Conservation (phyloP, 2,888 invertebrate genomes). For the Dynastes tityus region DNA sequence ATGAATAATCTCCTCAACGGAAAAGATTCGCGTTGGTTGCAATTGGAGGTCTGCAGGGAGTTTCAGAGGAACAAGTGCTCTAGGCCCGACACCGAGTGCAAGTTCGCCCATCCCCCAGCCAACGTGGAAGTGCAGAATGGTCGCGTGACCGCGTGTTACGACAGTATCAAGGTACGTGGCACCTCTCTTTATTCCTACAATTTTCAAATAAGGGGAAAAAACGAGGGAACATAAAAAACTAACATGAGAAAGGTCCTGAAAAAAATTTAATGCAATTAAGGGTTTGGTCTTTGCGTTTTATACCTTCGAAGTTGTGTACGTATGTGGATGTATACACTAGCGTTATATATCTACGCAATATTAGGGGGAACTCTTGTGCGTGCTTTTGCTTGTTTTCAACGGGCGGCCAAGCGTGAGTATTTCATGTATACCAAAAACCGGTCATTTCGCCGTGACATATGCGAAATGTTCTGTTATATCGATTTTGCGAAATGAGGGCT, state of each 20-base stretch:
- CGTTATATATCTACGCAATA: background rate
- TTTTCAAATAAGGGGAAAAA: background rate
- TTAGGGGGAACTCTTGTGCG: background rate
- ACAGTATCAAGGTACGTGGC: conserved; percentile 98
- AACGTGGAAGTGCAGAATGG: conserved; percentile 99
- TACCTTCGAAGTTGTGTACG: too few relatives aligned
- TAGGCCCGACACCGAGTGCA: conserved; percentile 99
- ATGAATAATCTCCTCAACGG: conserved; percentile 97
- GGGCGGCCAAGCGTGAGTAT: conserved; percentile 22
- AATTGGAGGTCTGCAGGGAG: conserved; percentile 99
- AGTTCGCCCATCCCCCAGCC: conserved; percentile 99
- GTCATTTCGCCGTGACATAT: conserved; percentile 20
- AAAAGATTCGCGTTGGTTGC: conserved; percentile 99
- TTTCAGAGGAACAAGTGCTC: conserved; percentile 99
- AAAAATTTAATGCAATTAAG: conserved; percentile 14
- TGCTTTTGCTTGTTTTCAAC: conserved; percentile 16
- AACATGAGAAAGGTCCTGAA: background rate
- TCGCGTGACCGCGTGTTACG: conserved; percentile 99
- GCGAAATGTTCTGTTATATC: conserved; percentile 35
- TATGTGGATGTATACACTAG: too few relatives aligned
- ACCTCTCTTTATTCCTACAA: background rate
- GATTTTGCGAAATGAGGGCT: conserved; percentile 25
- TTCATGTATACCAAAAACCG: conserved; percentile 23
- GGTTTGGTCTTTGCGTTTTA: conserved; percentile 12
- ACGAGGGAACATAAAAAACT: background rate